A percentile compares a stretch with the other conserved stretches of the same genome.
These are phyloP conservation scores for Laticauda colubrina DNA, from an alignment of 2,113 vertebrate genomes.

Conservation along the genomic window DNA sequence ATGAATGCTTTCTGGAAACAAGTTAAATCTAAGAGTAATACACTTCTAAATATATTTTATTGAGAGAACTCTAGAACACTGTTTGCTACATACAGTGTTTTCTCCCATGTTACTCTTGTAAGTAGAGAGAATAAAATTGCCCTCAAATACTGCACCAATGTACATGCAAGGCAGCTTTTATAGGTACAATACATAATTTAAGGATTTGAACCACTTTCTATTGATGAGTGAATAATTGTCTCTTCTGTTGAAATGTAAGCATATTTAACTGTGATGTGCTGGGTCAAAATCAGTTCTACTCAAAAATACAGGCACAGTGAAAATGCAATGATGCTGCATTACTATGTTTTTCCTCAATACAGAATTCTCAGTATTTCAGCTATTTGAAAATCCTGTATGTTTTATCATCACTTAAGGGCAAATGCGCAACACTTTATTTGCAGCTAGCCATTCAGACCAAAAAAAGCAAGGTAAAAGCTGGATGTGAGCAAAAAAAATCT, in stretches of 20 bases:
- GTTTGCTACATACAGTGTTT: slow-evolving; percentile 24
- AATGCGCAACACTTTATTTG: slow-evolving; percentile 39
- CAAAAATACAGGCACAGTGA: slow-evolving; percentile 31
- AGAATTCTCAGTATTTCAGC: slow-evolving; percentile 24
- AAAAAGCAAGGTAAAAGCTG: slow-evolving; percentile 48
- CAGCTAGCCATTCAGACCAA: slow-evolving; percentile 44
- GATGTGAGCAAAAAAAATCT: slow-evolving; percentile 52
- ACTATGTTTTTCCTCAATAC: slow-evolving; percentile 42
- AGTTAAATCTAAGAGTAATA: slow-evolving; percentile 8
- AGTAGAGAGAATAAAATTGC: slow-evolving; percentile 30
- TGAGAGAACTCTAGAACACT: slow-evolving; percentile 39
- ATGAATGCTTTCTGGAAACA: slow-evolving; percentile 17
- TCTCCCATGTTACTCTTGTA: slow-evolving; percentile 39
- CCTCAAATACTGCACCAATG: slow-evolving; percentile 33
- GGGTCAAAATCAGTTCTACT: slow-evolving; percentile 43
- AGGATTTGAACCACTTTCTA: slow-evolving; percentile 4
- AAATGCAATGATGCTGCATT: slow-evolving; percentile 49
- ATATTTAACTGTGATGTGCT: slow-evolving; percentile 34
- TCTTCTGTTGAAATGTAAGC: slow-evolving; percentile 43
- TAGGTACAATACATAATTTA: slow-evolving; percentile 35
- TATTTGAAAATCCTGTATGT: slow-evolving; percentile 43
- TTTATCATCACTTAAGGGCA: slow-evolving; percentile 40
- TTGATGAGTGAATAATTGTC: background rate
- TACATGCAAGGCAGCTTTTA: slow-evolving; percentile 33
- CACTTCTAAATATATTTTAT: slow-evolving; percentile 44